These are phyloP conservation scores for Agrotis clavis DNA, from an alignment of 2,888 invertebrate genomes.

Conservation along the genomic window DNA sequence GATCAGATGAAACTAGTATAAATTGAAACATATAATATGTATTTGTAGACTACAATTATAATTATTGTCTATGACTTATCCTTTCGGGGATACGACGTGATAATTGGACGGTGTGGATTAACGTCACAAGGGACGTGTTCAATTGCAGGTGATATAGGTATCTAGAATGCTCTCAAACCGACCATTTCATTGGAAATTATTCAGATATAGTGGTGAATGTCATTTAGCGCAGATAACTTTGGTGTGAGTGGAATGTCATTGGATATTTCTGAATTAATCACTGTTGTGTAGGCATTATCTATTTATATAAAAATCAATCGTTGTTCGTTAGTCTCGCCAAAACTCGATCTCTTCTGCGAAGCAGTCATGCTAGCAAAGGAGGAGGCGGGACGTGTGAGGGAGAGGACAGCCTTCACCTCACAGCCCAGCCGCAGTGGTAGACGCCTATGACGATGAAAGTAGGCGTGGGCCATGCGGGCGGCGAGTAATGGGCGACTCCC, in stretches of 20 bases:
- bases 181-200: neutral
- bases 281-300: neutral
- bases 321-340: too few relatives aligned
- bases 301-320: too few relatives aligned
- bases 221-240: neutral
- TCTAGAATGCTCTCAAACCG: neutral
- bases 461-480: too few relatives aligned
- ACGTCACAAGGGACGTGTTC: constrained; percentile 33
- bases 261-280: neutral
- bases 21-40: constrained; percentile 15
- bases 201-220: neutral
- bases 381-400: too few relatives aligned
- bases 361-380: too few relatives aligned
- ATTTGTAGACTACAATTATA: neutral
- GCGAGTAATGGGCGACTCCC: too few relatives aligned
- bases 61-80: constrained; percentile 4
- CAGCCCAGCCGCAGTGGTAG: too few relatives aligned
- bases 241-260: neutral
- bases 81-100: constrained; percentile 39
- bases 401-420: too few relatives aligned
- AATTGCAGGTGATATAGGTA: constrained; percentile 23
- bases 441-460: too few relatives aligned
- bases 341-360: too few relatives aligned
- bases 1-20: neutral
- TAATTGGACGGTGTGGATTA: constrained; percentile 44